These are phyloP conservation scores for Drosophila merina DNA, from an alignment of 2,888 invertebrate species.

Conservation along the genomic window DNA sequence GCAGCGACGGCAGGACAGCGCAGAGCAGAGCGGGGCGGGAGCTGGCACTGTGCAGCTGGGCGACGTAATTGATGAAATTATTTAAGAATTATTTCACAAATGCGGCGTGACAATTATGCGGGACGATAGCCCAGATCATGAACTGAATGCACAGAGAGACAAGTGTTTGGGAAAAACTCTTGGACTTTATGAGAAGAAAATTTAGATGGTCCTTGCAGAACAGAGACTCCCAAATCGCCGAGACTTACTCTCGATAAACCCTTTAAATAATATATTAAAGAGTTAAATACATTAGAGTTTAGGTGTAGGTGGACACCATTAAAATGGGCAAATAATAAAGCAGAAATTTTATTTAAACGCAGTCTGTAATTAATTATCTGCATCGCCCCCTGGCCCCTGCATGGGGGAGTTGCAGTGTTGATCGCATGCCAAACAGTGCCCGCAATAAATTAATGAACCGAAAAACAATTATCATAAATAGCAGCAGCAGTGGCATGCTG, in stretches of 20 bases:
- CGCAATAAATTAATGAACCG: conserved; percentile 75
- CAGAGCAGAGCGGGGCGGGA: conserved; percentile 1
- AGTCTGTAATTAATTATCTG: conserved; percentile 70
- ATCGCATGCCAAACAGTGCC: conserved; percentile 60
- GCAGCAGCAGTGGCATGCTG: conserved; percentile 63
- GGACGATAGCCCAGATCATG: conserved; percentile 41
- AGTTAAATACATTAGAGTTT: background rate
- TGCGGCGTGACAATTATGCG: conserved; percentile 75
- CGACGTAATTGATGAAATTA: conserved; percentile 74
- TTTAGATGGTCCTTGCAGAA: no score
- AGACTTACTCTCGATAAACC: no score
- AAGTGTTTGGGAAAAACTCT: background rate
- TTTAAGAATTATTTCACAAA: conserved; percentile 78
- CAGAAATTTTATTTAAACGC: conserved; percentile 64
- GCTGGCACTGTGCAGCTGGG: conserved; percentile 52
- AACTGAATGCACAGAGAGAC: conserved; percentile 37
- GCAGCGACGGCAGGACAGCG: conserved; percentile 46
- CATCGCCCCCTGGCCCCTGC: conserved; percentile 21
- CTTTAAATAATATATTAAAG: no score
- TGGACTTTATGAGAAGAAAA: no score
- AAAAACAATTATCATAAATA: conserved; percentile 68
- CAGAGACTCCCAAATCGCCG: no score
- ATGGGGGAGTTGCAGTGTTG: conserved; percentile 28
- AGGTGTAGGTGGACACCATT: conserved; percentile 27
- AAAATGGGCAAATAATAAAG: conserved; percentile 50